phyloP scores from a whole-genome alignment of 2,888 invertebrate genomes.

The Tachina lurida region DNA sequence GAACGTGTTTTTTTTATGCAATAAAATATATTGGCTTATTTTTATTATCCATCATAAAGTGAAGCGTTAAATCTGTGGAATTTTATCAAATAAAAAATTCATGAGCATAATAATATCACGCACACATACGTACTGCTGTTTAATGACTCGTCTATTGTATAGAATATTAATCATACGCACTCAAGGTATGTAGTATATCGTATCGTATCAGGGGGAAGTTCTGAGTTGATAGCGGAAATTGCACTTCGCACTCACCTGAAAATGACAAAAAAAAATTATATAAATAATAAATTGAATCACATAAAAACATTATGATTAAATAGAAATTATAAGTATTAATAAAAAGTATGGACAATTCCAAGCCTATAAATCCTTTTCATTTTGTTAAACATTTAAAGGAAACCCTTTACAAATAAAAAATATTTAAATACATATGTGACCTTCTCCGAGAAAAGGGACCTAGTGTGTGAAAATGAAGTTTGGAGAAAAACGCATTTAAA shows the following conservation, averaged over 20 bases:
- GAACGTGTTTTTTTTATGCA: background rate
- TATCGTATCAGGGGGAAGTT: too few species aligned
- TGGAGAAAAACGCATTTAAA: too few species aligned
- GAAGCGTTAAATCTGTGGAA: slow-evolving; percentile 5
- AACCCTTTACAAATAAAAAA: too few species aligned
- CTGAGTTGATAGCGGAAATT: background rate
- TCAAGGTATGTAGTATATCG: background rate
- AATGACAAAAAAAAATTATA: background rate
- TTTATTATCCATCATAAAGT: slow-evolving; percentile 5
- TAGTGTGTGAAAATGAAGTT: too few species aligned
- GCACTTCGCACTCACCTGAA: background rate
- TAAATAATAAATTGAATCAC: slow-evolving; percentile 22
- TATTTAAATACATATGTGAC: too few species aligned
- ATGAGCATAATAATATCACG: background rate
- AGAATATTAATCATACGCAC: slow-evolving; percentile 35
- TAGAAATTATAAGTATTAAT: slow-evolving; percentile 40
- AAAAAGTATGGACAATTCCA: background rate
- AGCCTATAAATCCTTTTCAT: too few species aligned
- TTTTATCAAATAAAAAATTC: slow-evolving; percentile 11
- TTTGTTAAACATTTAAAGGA: too few species aligned
- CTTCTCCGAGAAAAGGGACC: too few species aligned
- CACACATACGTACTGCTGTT: slow-evolving; percentile 16
- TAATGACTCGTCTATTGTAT: background rate
- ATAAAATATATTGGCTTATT: background rate
- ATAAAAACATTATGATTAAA: too few species aligned